Evolutionary conservation across 2,797 vertebrate genomes (phyloP), one percentile per base, ranked within the genome.

Genomic region (Australoheros facetus): DNA sequence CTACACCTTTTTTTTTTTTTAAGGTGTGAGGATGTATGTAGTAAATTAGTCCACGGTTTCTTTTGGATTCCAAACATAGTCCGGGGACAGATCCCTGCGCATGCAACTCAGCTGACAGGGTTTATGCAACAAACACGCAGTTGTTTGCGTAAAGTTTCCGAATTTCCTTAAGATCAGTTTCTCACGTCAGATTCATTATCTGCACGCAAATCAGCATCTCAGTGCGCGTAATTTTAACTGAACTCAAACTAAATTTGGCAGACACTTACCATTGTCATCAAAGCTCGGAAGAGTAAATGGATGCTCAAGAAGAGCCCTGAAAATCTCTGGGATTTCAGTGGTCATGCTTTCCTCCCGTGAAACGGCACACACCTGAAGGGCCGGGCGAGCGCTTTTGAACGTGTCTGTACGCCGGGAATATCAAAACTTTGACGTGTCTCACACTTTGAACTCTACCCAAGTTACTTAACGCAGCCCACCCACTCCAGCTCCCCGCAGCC

Each of bases 301-400:
- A 60, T 96, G 95, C 56, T 98, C 97, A 82, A 99, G 95, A 58
- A 99, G 89, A 72, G 96, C 90, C 90, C 95, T 98, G 81, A 98
- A 96, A 75, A 98, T 95, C 91, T 98, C 97, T 0, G 97, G 97
- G 80, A 99, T 97, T 90, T 99, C 98, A 71, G 92, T 55, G 58
- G 89, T 88, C 95, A 96, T 95, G 53, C 71, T 89, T 75, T 48
- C 6, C 11, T 37, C 34, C 12, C 9, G 71, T 70, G 5, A 48
- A 78, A 53, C 5, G 13, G n/a, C 9, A 51, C 26, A 69, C 48
- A 30, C 62, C 21, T 4, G 14, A 11, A 32, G 28, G 62, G 28
- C 26, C 17, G 62, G 62, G 3, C 10, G 32, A 19, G 42, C 23
- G 17, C 28, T 30, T 17, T 8, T 8, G 2, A 21, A 26, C 7